A percentile compares a stretch with the other conserved stretches of the same genome.
Evolutionary conservation across 2,888 invertebrate species (phyloP).

Genomic region (Toxonevra muliebris): DNA sequence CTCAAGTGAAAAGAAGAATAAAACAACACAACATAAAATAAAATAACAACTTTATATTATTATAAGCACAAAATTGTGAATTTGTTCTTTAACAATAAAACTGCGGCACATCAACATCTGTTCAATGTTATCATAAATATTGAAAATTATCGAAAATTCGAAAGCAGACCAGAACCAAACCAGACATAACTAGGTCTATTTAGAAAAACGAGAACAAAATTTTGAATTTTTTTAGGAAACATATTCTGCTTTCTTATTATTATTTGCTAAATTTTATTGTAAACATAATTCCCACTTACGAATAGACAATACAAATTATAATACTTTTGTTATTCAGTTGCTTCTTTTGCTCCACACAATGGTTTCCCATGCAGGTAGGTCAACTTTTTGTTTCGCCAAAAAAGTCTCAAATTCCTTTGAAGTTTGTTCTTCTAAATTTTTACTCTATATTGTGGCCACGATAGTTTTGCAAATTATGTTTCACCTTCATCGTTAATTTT

Average conservation of each 20-base stretch:
- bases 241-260: neutral
- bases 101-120: neutral
- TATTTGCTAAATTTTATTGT: neutral
- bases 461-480: constrained; percentile 22
- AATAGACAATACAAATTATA: too few relatives aligned
- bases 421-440: too few relatives aligned
- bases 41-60: too few relatives aligned
- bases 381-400: too few relatives aligned
- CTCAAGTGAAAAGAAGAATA: too few relatives aligned
- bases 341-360: too few relatives aligned
- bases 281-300: neutral
- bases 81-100: neutral
- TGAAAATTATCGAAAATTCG: neutral
- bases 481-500: constrained; percentile 28
- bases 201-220: neutral
- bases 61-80: neutral
- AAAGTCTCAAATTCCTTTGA: too few relatives aligned
- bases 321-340: too few relatives aligned
- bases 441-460: constrained; percentile 8
- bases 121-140: neutral
- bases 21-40: too few relatives aligned
- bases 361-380: too few relatives aligned
- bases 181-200: neutral
- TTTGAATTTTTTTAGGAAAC: neutral
- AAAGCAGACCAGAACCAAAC: neutral